Percentiles rank a stretch among this genome's conserved stretches.
phyloP scores from a whole-genome alignment of 2,113 vertebrate species.

The Oenanthe oenanthe region DNA sequence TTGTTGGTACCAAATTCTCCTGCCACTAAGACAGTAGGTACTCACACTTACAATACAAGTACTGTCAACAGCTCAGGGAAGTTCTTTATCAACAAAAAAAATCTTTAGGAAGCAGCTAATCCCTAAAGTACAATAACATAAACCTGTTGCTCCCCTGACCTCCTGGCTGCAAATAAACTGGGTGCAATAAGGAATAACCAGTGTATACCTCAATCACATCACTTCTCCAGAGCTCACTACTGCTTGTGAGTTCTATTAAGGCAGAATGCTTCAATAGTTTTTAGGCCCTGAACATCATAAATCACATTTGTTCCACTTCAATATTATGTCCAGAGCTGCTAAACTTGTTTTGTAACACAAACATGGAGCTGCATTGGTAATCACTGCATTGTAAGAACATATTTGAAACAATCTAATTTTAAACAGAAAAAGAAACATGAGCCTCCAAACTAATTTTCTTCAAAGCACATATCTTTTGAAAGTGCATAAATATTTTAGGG shows the following conservation, averaged over 20 bases:
- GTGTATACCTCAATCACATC: accelerated
- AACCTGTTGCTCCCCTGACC: neutral
- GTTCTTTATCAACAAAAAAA: neutral
- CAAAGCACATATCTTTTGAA: neutral
- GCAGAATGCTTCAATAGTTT: neutral
- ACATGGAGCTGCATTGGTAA: neutral
- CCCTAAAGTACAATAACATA: neutral
- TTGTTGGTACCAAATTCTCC: neutral
- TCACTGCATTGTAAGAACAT: neutral
- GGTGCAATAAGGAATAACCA: neutral
- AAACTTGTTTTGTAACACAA: neutral
- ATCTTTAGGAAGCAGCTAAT: neutral
- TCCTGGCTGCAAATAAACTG: neutral
- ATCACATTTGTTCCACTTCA: neutral
- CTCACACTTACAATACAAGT: neutral
- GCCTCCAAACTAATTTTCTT: neutral
- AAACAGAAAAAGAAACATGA: neutral
- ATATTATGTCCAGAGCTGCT: neutral
- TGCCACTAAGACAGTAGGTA: neutral
- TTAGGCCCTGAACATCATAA: neutral
- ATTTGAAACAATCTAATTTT: neutral
- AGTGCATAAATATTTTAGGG: neutral
- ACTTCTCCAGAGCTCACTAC: neutral
- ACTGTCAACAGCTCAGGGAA: neutral
- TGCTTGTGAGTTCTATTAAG: neutral